Evolutionary conservation across 1,140 invertebrate genomes (phyloP), one percentile per base, ranked within the genome.

Genomic region (Drosophila bifasciata): DNA sequence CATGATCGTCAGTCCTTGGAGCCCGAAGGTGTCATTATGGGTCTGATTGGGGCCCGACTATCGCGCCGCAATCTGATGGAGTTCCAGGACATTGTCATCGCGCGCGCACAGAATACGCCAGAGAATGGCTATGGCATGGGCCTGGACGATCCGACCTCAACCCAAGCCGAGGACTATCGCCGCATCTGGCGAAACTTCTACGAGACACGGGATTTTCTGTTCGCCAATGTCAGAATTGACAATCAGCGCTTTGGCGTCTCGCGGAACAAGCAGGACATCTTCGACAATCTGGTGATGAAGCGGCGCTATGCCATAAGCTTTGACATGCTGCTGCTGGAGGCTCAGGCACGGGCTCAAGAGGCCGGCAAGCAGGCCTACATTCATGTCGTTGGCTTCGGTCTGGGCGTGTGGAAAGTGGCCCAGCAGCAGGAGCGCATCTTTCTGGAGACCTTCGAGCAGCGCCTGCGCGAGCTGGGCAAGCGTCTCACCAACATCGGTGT

Each of bases 1-100:
- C 40, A 1, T 5, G 40, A 72, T 43, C 56, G 67, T 23, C 55
- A 41, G 1, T 76, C 64, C 1, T 51, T 91, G 5, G 78, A 91
- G 73, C 60, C 55, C 0, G 58, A 40, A 1, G 91, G 91, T n/a
- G 71, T 92, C 7, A 80, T 92, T 1, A 60, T 91, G 36, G 92
- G 93, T 5, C 50, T 93, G 39, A 93, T 93, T 56, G 93, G 93
- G 0, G 89, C 93, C 17, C 92, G 93, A 25, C 91, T 94, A 6
- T 86, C 90, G 57, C 92, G 91, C 32, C 74, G 83, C 9, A 83
- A 92, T 25, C 73, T 92, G 1, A 94, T 94, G 94, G 94, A 94
- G 61, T 94, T 92, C 68, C 93, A 94, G 63, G 93, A 94, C 57
- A 93, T 94, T 46, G 61, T 94, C 0, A 76, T 94, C 5, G 92